Evolutionary conservation across 2,888 invertebrate genomes (phyloP).

Genomic region (Buathra laborator): DNA sequence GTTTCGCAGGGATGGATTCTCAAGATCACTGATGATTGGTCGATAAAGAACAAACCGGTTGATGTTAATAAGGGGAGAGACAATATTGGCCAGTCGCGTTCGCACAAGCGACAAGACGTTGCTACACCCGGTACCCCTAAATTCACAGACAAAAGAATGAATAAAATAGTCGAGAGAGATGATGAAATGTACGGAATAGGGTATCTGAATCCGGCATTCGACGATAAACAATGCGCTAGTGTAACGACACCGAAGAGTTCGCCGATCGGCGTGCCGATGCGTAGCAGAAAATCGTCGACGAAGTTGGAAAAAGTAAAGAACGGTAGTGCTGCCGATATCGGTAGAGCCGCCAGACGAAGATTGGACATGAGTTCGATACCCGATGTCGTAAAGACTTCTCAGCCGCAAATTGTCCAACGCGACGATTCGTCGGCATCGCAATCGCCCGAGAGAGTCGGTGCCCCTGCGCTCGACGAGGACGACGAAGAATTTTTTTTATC

Average conservation of each 20-base stretch:
- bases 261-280: constrained; percentile 74
- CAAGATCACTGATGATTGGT: constrained; percentile 82
- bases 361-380: constrained; percentile 86
- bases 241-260: constrained; percentile 76
- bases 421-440: constrained; percentile 72
- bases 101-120: constrained; percentile 45
- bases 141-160: constrained; percentile 62
- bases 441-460: constrained; percentile 68
- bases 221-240: constrained; percentile 73
- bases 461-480: constrained; percentile 68
- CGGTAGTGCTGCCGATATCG: constrained; percentile 88
- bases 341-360: constrained; percentile 89
- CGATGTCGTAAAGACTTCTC: constrained; percentile 83
- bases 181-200: constrained; percentile 79
- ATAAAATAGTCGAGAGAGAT: constrained; percentile 49
- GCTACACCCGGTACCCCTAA: constrained; percentile 40
- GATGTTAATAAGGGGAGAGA: constrained; percentile 83
- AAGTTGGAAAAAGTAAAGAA: constrained; percentile 84
- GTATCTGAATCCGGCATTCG: constrained; percentile 83
- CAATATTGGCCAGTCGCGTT: constrained; percentile 72
- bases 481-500: constrained; percentile 86
- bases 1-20: constrained; percentile 85
- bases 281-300: constrained; percentile 77
- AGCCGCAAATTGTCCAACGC: constrained; percentile 72
- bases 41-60: constrained; percentile 79